Evolutionary conservation across 2,888 invertebrate genomes (phyloP), one percentile per base, ranked within the genome.

Genomic region (Criorhina ranunculi): DNA sequence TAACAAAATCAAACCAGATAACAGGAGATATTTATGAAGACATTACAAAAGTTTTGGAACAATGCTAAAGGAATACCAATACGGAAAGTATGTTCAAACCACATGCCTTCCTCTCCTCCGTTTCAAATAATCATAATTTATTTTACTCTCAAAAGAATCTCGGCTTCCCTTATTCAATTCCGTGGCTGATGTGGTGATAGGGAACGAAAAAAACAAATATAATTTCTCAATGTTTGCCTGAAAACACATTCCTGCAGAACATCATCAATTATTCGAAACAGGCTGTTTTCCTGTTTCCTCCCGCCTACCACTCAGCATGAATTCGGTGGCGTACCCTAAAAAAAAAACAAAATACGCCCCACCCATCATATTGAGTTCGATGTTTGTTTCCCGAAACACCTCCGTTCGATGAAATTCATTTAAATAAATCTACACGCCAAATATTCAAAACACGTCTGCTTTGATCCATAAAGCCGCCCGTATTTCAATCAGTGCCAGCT

Each of bases 371-470:
- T 53, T 42, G 37, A 51, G 37, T 2, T 40, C n/a, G 29, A 72
- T 40, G 19, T 57, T 60, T 60, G 59, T 59, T 51, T 60, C 17
- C 40, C 11, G 42, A 40, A 73, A 62, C 42, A 62, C 33, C 62
- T 73, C 29, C 40, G n/a, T 62, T 62, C 51, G 17, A 31, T 15
- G 19, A 33, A 60, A 72, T 60, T 51, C 49, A 72, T 72, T 60
- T 69, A 35, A 77, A 77, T 44, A 51, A 46, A 67, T 24, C 51
- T 59, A 37, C 57, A 19, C 24, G 24, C 17, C 19, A n/a, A 44
- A 17, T 42, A 77, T 67, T 77, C 76, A 60, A 60, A 59, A 49
- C 67, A 77, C 76, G 76, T 77, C 67, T 60, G 12, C 67, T 67
- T 69, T 67, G 59, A 67, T 67, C 77, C 67, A 37, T 37, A 59